phyloP scores from a whole-genome alignment of 1,140 invertebrate species.

The Drosophila orena region DNA sequence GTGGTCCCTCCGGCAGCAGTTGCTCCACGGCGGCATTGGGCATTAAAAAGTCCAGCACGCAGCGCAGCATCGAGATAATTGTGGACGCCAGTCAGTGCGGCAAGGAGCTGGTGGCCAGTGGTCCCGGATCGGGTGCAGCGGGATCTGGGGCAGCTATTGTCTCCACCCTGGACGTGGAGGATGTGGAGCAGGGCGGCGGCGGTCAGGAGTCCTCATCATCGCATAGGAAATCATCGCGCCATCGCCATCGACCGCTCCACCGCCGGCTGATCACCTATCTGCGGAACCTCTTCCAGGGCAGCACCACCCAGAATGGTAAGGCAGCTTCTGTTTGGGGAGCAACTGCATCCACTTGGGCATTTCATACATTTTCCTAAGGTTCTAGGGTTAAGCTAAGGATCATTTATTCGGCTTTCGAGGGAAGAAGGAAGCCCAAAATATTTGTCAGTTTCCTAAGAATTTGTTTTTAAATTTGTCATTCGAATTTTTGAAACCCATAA shows the following conservation, averaged over 20 bases:
- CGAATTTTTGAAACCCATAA: no score
- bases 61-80: constrained; percentile 82
- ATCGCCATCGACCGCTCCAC: constrained; percentile 78
- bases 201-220: constrained; percentile 67
- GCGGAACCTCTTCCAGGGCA: constrained; percentile 78
- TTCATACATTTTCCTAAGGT: neutral
- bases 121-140: constrained; percentile 1
- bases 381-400: no score
- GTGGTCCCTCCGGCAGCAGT: constrained; percentile 21
- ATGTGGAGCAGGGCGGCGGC: constrained; percentile 74
- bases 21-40: constrained; percentile 22
- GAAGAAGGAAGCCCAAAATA: no score
- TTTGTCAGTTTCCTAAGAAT: no score
- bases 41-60: constrained; percentile 63
- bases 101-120: constrained; percentile 39
- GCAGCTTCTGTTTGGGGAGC: neutral
- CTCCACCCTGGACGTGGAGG: constrained; percentile 43
- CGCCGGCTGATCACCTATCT: constrained; percentile 76
- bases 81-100: constrained; percentile 77
- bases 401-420: no score
- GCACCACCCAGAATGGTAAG: constrained; percentile 80
- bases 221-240: constrained; percentile 64
- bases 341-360: neutral
- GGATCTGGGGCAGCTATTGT: neutral
- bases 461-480: no score